Base-by-base conservation (phyloP, 2,888 invertebrate genomes). In the Anarsia innoxiella region DNA sequence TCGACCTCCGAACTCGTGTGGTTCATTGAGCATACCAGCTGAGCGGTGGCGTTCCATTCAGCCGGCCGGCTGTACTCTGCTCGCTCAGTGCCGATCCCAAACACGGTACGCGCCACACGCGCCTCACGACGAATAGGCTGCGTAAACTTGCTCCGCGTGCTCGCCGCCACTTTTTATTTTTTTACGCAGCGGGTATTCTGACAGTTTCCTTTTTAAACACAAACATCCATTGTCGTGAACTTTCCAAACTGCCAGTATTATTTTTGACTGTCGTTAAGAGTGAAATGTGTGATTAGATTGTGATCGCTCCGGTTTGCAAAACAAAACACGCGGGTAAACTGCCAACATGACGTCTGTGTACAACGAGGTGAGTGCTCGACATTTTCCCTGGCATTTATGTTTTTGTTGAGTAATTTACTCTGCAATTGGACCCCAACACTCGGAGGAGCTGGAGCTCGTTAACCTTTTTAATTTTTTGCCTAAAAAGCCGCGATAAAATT, bases 1-100 rank as follows among this genome's bases (percentile, higher is more conserved):
- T 62, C 58, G 79, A 80, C 83, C 83, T 79, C 69, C 77, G 82
- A 79, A 79, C 82, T 72, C 66, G 63, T 67, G 70, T 75, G 77
- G 68, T 79, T 79, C 83, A 84, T 80, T 82, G 82, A 82, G 78
- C 66, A 70, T 67, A 70, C 63, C 76, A 77, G 76, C 72, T 76
- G 78, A 70, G 71, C 68, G 59, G 49, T 53, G 51, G 55, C 61
- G 59, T 32, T 62, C 66, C 79, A 77, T 74, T 79, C 68, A 77
- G 63, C 59, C 63, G 59, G 39, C 39, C 42, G n/a, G n/a, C n/a
- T n/a, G n/a, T n/a, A n/a, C n/a, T n/a, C n/a, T n/a, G 63, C 62
- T 55, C 58, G 70, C 65, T 77, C 79, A 79, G 79, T 80, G 74
- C 66, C 68, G 70, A 65, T 70, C 64, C 73, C 66, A 78, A 80